phyloP scores from a whole-genome alignment of 1,140 invertebrate genomes.

The Caenorhabditis tropicalis region DNA sequence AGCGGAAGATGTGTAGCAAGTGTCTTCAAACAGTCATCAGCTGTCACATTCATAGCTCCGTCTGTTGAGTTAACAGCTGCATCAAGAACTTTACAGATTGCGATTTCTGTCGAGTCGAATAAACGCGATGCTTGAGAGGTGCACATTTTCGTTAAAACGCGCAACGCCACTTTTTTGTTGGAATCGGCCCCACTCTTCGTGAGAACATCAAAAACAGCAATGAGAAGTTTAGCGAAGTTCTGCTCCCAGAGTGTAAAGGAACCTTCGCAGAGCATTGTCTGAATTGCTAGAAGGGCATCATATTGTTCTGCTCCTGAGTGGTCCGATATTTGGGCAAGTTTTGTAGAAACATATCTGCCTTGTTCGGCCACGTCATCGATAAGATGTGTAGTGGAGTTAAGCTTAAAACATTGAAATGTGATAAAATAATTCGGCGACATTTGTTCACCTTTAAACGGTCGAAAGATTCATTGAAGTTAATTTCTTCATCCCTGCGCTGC shows the following conservation, averaged over 20 bases:
- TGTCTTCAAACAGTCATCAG: background rate
- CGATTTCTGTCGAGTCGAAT: background rate
- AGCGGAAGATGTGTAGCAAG: background rate
- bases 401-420: background rate
- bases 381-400: background rate
- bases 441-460: background rate
- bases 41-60: background rate
- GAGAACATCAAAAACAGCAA: slow-evolving; percentile 14
- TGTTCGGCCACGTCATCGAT: background rate
- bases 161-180: background rate
- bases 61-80: background rate
- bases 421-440: background rate
- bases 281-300: background rate
- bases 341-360: background rate
- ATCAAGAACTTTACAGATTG: slow-evolving; percentile 11
- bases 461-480: background rate
- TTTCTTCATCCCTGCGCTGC: background rate
- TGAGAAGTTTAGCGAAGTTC: background rate
- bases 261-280: slow-evolving; percentile 5
- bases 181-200: background rate
- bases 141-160: background rate
- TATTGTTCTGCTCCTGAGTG: background rate
- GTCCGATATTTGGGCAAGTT: background rate
- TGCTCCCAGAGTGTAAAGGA: slow-evolving; percentile 11
- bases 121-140: background rate